Conservation (phyloP, 92 coral and sea anemone species). For the Phenganax stokvisi region DNA sequence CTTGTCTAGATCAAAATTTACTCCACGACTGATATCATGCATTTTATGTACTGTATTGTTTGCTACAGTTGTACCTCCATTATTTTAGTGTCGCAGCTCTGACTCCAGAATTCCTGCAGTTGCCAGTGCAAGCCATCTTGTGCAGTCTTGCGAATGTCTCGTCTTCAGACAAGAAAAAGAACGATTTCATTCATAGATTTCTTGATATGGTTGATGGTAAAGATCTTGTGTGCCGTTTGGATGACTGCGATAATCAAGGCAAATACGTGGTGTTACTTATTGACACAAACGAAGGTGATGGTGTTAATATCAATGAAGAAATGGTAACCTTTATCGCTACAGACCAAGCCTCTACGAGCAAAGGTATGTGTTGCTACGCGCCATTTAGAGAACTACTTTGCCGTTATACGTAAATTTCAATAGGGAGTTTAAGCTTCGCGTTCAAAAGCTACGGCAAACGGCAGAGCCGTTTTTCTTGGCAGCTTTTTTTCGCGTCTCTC, state of each 20-base stretch:
- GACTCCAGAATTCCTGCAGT: slow-evolving; percentile 62
- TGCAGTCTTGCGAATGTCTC: slow-evolving; percentile 56
- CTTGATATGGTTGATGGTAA: slow-evolving; percentile 63
- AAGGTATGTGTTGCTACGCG: neutral
- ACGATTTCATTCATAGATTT: slow-evolving; percentile 47
- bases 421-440: too few species aligned
- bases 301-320: slow-evolving; percentile 53
- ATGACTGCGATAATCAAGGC: slow-evolving; percentile 53
- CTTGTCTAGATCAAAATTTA: too few species aligned
- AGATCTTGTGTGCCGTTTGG: slow-evolving; percentile 80
- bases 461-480: too few species aligned
- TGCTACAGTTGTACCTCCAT: neutral
- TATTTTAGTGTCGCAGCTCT: slow-evolving; percentile 52
- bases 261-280: slow-evolving; percentile 51
- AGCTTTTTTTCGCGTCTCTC: too few species aligned
- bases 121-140: slow-evolving; percentile 72
- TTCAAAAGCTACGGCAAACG: too few species aligned
- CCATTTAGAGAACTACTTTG: too few species aligned
- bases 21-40: too few species aligned
- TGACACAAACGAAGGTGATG: slow-evolving; percentile 69
- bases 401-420: too few species aligned
- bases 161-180: slow-evolving; percentile 20
- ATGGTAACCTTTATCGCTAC: slow-evolving; percentile 47
- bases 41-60: too few species aligned
- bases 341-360: neutral